A percentile compares a stretch with the other conserved stretches of the same genome.
Evolutionary conservation across 2,113 vertebrate species (phyloP).

Genomic region (Suncus etruscus): DNA sequence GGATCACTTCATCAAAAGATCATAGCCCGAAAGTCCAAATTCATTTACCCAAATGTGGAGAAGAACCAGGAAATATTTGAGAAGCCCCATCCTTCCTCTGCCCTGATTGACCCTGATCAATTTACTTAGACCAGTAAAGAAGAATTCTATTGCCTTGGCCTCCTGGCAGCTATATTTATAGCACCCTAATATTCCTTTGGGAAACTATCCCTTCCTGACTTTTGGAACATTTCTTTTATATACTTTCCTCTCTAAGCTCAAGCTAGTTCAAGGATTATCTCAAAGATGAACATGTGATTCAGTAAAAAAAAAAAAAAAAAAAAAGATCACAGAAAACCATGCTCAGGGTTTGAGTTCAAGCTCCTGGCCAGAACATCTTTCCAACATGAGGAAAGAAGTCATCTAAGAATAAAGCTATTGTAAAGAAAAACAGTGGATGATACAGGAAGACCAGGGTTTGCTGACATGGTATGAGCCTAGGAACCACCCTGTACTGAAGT

Average conservation of each 20-base stretch:
- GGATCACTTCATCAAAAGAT: slow-evolving; percentile 30
- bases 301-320: neutral
- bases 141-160: slow-evolving; percentile 24
- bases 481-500: neutral
- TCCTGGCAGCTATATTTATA: slow-evolving; percentile 66
- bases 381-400: neutral
- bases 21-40: slow-evolving; percentile 21
- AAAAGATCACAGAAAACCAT: slow-evolving; percentile 40
- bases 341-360: neutral
- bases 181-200: slow-evolving; percentile 62
- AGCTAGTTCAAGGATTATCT: slow-evolving; percentile 63
- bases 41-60: slow-evolving; percentile 35
- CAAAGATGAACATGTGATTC: slow-evolving; percentile 50
- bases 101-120: slow-evolving; percentile 52
- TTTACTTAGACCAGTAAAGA: slow-evolving; percentile 11
- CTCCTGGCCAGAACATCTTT: slow-evolving; percentile 37
- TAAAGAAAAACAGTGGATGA: neutral
- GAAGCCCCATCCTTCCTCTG: slow-evolving; percentile 24
- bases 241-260: neutral
- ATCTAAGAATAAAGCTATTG: neutral
- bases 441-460: neutral
- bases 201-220: slow-evolving; percentile 47
- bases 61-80: slow-evolving; percentile 4
- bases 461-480: neutral
- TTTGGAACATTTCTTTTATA: slow-evolving; percentile 56